Base-by-base conservation (phyloP, 2,888 invertebrate genomes). In the Malthinus flaveolus region DNA sequence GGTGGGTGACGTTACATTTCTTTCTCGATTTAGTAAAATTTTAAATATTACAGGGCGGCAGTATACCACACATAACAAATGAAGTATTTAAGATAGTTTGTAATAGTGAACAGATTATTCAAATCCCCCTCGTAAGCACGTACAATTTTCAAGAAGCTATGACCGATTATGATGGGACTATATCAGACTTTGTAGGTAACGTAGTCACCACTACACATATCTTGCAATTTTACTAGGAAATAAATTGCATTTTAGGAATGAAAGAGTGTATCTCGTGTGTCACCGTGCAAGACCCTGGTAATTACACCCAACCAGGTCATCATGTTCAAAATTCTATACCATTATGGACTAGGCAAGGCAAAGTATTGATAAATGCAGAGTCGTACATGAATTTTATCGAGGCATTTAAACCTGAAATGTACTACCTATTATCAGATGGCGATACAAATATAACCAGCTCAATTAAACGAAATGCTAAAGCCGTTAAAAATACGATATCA, bases 281-380 rank as follows among this genome's bases (percentile, higher is more conserved):
- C 32, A 84, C 87, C 9, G 75, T 89, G 11, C 87, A 90, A 73
- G 93, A 93, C 79, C 85, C 91, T 1, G 85, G 86, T 59, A 84
- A 84, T 68, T 70, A 78, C 12, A 85, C 86, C 3, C 87, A 85
- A n/a, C 67, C 82, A 6, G 92, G 93, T 0, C 88, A 87, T 73
- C 90, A 93, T 75, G 85, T 88, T 65, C 84, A 84, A 49, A 81
- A 86, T 56, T 83, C 85, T 49, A 82, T 91, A 7, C 89, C 94
- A 0, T 71, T 95, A 10, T 95, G 92, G 88, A 87, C 90, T 0
- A 86, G 86, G 69, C 83, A 84, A 63, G 96, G 95, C 37, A 90
- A 91, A 77, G 83, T 83, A 58, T 77, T 84, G 65, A 75, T 95
- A 32, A 82, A 83, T 54, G 78, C 87, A 0, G 80, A 87, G 51